Evolutionary conservation across 2,113 vertebrate species (phyloP), one percentile per base, ranked within the genome.

Genomic region (Phrynosoma platyrhinos): DNA sequence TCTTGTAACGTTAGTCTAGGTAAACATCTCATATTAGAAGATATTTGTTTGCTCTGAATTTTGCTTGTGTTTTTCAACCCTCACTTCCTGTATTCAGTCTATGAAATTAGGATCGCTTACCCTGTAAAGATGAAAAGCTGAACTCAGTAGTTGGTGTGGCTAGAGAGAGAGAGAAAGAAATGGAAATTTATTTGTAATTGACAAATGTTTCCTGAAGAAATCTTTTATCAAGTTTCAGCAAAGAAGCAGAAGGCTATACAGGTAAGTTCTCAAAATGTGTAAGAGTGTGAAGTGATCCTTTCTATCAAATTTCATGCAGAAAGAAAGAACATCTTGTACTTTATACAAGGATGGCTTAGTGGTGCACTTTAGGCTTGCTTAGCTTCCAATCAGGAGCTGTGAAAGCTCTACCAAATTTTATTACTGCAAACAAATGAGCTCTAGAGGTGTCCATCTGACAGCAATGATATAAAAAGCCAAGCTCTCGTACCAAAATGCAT

Each of bases 91-190:
- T 14, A 83, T 78, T 78, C 30, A 42, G 12, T 84, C 9, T 42
- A 30, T 64, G 74, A 72, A 85, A 88, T 90, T 90, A 20, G 16
- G 12, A 58, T 16, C 27, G 88, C 93, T 96, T 92, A 95, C 96
- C 95, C 93, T 90, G 94, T 80, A 95, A 91, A 86, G 94, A 89
- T 82, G 94, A 85, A 13, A 94, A 94, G 91, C 21, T 92, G 87
- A 93, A 93, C 90, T 90, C 92, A 93, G 89, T 89, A 83, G 93
- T 92, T 88, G 95, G 91, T 80, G 94, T 89, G 85, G 91, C 95
- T 96, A 94, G 14, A 91, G 90, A 82, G 85, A 89, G 85, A 88
- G 9, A 72, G 13, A 90, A 83, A 93, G 90, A 94, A 79, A 93
- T 79, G 76, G 82, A 91, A 91, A 95, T 92, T 87, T 90, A 82